These are phyloP conservation scores for Donacobius atricapilla DNA, from an alignment of 2,113 vertebrate genomes.

Conservation along the genomic window DNA sequence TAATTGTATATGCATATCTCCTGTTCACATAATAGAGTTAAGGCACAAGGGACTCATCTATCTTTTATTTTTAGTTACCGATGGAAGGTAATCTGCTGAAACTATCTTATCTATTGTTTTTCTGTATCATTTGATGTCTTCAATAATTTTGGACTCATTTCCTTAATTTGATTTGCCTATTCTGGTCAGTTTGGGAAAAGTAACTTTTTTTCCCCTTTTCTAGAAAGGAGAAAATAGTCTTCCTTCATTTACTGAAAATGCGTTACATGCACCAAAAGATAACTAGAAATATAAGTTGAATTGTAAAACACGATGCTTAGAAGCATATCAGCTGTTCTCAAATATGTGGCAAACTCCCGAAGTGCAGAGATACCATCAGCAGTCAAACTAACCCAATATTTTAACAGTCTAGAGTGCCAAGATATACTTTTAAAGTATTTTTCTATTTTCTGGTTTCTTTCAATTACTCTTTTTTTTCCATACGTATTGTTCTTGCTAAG, in stretches of 20 bases:
- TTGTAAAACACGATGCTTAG: not conserved
- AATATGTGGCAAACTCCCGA: not conserved
- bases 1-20: rapidly evolving
- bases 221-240: not conserved
- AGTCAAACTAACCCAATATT: not conserved
- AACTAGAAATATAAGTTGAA: not conserved
- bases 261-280: not conserved
- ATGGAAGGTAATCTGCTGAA: not conserved
- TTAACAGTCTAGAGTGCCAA: not conserved
- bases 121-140: not conserved
- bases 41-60: not conserved
- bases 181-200: not conserved
- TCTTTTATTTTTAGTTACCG: not conserved
- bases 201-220: not conserved
- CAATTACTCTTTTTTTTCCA: not conserved
- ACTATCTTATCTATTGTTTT: not conserved
- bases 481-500: not conserved
- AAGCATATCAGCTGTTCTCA: not conserved
- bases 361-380: not conserved
- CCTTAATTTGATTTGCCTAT: not conserved
- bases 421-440: not conserved
- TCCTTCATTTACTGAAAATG: not conserved
- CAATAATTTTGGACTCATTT: not conserved
- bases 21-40: not conserved
- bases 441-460: not conserved